Percentiles rank a stretch among this genome's conserved stretches.
Conservation (phyloP, 2,888 invertebrate species). For the Caenorhabditis panamensis region DNA sequence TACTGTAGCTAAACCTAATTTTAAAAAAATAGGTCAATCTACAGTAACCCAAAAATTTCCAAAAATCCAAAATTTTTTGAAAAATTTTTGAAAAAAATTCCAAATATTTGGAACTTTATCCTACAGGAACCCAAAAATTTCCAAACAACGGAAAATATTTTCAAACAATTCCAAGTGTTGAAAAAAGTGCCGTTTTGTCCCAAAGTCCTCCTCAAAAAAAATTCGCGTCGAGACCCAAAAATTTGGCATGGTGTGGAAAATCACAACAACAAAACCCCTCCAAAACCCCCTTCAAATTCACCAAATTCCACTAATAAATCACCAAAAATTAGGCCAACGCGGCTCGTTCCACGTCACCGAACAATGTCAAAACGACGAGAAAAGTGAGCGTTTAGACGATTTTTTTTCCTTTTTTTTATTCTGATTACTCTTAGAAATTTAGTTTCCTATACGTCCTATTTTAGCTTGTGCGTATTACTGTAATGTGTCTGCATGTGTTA, state of each 20-base stretch:
- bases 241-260: slow-evolving; percentile 28
- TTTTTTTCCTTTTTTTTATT: slow-evolving; percentile 1
- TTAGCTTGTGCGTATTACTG: neutral
- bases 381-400: slow-evolving; percentile 56
- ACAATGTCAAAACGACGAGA: slow-evolving; percentile 57
- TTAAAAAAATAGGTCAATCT: too few relatives aligned
- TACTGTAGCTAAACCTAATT: too few relatives aligned
- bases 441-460: neutral
- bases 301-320: neutral
- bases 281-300: neutral
- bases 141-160: too few relatives aligned
- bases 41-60: neutral
- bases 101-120: too few relatives aligned
- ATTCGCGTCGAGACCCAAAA: slow-evolving; percentile 18
- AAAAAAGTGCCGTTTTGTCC: neutral
- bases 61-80: neutral
- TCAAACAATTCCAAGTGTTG: too few relatives aligned
- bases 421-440: neutral
- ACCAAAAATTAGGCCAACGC: slow-evolving; percentile 51
- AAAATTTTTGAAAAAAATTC: neutral
- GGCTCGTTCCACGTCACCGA: slow-evolving; percentile 55
- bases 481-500: neutral
- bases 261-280: neutral
- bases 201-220: too few relatives aligned
- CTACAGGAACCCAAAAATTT: too few relatives aligned